These are phyloP conservation scores for Heterocephalus glaber DNA, from an alignment of 2,113 vertebrate genomes.

Conservation along the genomic window DNA sequence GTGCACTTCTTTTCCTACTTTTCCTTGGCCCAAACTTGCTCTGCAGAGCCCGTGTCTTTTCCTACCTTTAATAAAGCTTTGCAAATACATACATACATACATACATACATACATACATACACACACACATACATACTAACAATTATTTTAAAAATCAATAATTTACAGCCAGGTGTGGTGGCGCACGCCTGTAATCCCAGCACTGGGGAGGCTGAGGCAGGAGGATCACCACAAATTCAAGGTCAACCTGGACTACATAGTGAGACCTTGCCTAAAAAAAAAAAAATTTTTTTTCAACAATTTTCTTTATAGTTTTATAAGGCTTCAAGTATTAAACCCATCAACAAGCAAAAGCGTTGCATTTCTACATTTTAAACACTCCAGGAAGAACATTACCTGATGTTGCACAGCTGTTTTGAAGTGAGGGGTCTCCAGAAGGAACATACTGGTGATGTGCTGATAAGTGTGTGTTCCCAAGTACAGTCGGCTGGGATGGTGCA, in stretches of 20 bases:
- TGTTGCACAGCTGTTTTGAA: conserved; percentile 86
- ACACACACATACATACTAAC: neutral
- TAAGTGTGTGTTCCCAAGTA: conserved; percentile 83
- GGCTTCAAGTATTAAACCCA: conserved; percentile 37
- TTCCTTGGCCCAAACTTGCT: no score
- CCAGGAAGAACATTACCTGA: conserved; percentile 81
- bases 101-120: no score
- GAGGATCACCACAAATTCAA: neutral
- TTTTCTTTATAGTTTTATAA: conserved; percentile 15
- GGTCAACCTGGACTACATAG: neutral
- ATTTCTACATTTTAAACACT: conserved; percentile 42
- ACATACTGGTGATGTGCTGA: conserved; percentile 82
- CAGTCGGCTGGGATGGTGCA: conserved; percentile 64
- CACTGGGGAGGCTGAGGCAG: neutral
- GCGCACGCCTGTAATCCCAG: neutral
- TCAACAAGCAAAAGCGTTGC: conserved; percentile 1
- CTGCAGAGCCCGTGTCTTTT: no score
- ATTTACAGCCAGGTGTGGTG: neutral
- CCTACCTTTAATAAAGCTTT: no score
- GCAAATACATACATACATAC: no score
- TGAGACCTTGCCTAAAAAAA: neutral
- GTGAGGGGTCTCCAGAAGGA: conserved; percentile 82
- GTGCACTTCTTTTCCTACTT: no score
- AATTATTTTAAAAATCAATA: neutral
- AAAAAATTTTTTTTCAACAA: neutral